A percentile compares a stretch with the other conserved stretches of the same genome.
Evolutionary conservation across 2,888 invertebrate genomes (phyloP).

Genomic region (Euplagia quadripunctaria): DNA sequence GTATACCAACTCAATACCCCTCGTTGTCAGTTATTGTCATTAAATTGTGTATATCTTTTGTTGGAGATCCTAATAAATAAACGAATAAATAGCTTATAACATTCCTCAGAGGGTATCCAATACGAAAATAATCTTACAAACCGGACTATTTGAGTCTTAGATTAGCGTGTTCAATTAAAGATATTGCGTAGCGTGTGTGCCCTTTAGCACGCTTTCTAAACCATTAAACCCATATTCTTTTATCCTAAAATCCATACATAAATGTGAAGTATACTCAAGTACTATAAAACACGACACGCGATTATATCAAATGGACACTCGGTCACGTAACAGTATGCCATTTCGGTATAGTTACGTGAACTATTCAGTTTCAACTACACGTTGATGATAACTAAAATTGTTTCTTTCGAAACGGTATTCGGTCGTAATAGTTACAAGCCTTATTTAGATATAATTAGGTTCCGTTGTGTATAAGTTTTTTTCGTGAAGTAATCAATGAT

Average conservation of each 20-base stretch:
- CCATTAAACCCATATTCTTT: constrained; percentile 14
- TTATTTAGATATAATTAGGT: constrained; percentile 48
- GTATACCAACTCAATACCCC: too few species aligned
- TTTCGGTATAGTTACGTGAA: constrained; percentile 42
- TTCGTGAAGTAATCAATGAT: constrained; percentile 11
- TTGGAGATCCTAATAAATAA: too few species aligned
- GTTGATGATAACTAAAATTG: constrained; percentile 45
- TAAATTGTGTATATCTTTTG: too few species aligned
- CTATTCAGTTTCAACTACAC: constrained; percentile 38
- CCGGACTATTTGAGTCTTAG: too few species aligned
- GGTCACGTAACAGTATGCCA: constrained; percentile 44
- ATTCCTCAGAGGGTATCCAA: neutral
- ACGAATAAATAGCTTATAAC: neutral
- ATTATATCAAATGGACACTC: constrained; percentile 42
- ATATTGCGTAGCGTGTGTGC: neutral
- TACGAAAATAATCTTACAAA: neutral
- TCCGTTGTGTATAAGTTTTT: constrained; percentile 17
- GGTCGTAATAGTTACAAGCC: constrained; percentile 37
- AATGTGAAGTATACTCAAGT: constrained; percentile 6
- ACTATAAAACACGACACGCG: constrained; percentile 37
- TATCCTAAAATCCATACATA: constrained; percentile 12
- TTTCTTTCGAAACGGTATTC: constrained; percentile 47
- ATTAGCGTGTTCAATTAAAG: neutral
- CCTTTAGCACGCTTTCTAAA: constrained; percentile 24
- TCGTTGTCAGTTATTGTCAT: too few species aligned